Evolutionary conservation across 2,888 invertebrate genomes (phyloP), one percentile per base, ranked within the genome.

Genomic region (Caenorhabditis uteleia): DNA sequence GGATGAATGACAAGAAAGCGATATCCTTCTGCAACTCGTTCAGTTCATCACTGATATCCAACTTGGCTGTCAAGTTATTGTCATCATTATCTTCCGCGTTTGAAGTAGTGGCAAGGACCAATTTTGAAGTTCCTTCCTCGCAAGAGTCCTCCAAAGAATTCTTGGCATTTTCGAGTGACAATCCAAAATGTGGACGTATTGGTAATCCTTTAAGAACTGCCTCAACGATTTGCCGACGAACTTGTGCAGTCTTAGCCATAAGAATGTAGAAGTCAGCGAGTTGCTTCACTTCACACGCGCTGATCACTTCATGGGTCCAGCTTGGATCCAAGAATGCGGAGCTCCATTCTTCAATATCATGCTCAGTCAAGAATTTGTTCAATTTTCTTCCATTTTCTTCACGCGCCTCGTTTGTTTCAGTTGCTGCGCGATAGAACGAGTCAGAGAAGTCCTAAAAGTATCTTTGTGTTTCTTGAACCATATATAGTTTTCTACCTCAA

Each of bases 291-390:
- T 75, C 69, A 34, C 54, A 49, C 21, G 57, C 51, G 50, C 76
- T 58, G 43, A 79, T 78, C 36, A 79, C 79, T 54, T 78, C 77
- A 53, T 79, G 79, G 2, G 78, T 78, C 79, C 79, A 79, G 18
- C 59, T 57, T 1, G 79, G 79, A 48, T 79, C 79, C 33, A 79
- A 57, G 53, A 79, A 79, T n/a, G 74, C 71, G 10, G 68, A 55
- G 33, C 75, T 75, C 79, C 79, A 79, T 47, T 78, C 77, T 31
- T 77, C 79, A 49, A 79, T 79, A 43, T 78, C 79, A 57, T 79
- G 78, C 18, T 59, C 68, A 26, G 64, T 67, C 44, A 79, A 33
- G 59, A 79, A 79, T 23, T 74, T 60, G 36, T 69, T 74, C 38
- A 79, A 58, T n/a, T 62, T 62, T 8, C 55, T 46, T 27, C 69